These are phyloP conservation scores for Podarcis raffonei DNA, from an alignment of 2,113 vertebrate species.

Conservation along the genomic window DNA sequence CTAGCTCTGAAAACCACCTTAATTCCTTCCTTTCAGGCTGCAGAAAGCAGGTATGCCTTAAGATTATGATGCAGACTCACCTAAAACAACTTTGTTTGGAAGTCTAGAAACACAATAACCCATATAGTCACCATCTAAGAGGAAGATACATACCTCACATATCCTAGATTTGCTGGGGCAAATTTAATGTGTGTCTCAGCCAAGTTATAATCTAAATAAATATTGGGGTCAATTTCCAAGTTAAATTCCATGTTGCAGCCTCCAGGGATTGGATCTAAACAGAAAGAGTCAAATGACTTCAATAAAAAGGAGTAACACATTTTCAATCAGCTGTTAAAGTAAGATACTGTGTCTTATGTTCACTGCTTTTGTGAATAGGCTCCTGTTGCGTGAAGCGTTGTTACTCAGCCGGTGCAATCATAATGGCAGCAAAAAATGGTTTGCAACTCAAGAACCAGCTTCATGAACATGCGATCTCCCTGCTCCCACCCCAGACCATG, in stretches of 20 bases:
- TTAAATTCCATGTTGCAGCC: conserved; percentile 90
- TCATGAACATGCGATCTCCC: neutral
- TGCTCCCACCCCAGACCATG: neutral
- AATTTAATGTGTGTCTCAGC: conserved; percentile 87
- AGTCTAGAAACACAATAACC: neutral
- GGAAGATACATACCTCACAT: conserved; percentile 77
- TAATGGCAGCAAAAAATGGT: neutral
- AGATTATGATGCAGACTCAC: neutral
- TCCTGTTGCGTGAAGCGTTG: neutral
- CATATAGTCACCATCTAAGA: neutral
- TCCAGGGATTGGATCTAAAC: conserved; percentile 91
- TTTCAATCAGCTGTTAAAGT: neutral
- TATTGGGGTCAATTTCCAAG: conserved; percentile 88
- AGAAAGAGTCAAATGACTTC: conserved; percentile 10
- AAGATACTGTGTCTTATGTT: neutral
- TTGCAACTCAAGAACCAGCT: neutral
- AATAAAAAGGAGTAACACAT: neutral
- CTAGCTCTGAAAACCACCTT: neutral
- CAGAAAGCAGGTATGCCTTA: neutral
- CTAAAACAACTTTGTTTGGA: neutral
- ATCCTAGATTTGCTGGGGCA: conserved; percentile 90
- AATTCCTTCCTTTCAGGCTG: neutral
- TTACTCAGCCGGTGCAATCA: neutral
- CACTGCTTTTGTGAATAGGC: neutral
- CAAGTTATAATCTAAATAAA: conserved; percentile 88